These are phyloP conservation scores for Hydrochoerus hydrochaeris DNA, from an alignment of 2,113 vertebrate genomes.

Conservation along the genomic window DNA sequence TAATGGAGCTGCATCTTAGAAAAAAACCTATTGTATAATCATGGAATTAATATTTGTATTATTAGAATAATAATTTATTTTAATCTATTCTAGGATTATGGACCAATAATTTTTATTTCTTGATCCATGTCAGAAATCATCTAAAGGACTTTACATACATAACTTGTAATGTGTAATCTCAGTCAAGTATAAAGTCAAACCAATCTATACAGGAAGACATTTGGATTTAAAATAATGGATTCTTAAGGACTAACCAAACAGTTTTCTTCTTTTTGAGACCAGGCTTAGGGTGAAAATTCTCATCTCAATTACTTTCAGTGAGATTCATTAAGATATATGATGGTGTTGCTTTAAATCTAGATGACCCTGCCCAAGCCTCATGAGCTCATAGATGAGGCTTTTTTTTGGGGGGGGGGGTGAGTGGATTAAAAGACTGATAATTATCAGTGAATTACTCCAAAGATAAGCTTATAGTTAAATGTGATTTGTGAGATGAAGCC, in stretches of 20 bases:
- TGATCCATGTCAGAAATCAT: not conserved
- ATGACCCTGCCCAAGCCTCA: not conserved
- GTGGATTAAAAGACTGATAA: not conserved
- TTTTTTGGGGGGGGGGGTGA: accelerated
- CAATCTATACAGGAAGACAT: not conserved
- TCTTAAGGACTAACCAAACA: not conserved
- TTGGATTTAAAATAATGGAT: not conserved
- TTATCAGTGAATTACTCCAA: not conserved
- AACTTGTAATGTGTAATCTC: conserved; percentile 10
- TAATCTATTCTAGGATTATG: not conserved
- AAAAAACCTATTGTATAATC: not conserved
- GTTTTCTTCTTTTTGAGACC: not conserved
- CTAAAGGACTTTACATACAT: not conserved
- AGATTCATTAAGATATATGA: not conserved
- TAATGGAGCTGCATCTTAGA: not conserved
- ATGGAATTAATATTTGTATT: not conserved
- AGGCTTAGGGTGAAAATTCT: not conserved
- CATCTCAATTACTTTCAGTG: not conserved
- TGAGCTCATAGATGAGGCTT: not conserved
- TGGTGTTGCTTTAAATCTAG: not conserved
- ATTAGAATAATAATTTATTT: not conserved
- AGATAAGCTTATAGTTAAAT: not conserved
- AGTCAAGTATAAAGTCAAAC: not conserved
- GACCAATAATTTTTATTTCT: not conserved
- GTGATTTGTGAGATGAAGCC: not conserved